A percentile compares a stretch with the other conserved stretches of the same genome.
phyloP scores from a whole-genome alignment of 2,113 vertebrate genomes.

The Dipodomys spectabilis region DNA sequence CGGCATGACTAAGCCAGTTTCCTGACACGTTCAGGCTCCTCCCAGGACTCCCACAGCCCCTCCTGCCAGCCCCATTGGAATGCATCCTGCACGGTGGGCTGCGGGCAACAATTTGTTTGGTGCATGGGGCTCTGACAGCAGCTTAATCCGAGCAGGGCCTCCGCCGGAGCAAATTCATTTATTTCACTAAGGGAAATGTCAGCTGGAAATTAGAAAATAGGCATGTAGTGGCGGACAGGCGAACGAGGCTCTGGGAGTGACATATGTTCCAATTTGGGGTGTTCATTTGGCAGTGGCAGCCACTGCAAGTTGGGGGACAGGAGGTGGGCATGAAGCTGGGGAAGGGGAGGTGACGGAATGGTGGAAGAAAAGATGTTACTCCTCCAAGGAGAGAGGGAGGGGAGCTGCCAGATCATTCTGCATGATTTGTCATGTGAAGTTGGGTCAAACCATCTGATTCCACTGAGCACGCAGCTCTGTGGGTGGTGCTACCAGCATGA shows the following conservation, averaged over 20 bases:
- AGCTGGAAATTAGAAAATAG: conserved; percentile 89
- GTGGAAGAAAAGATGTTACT: background rate
- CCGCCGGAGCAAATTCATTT: conserved; percentile 90
- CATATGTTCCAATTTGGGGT: conserved; percentile 69
- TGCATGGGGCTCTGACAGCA: conserved; percentile 89
- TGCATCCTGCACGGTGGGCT: conserved; percentile 85
- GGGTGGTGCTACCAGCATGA: too few relatives aligned
- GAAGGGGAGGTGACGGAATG: background rate
- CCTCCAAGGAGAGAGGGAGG: background rate
- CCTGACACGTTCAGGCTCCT: conserved; percentile 11
- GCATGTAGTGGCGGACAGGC: conserved; percentile 75
- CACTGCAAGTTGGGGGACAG: background rate
- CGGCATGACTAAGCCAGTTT: conserved; percentile 78
- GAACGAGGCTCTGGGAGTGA: conserved; percentile 68
- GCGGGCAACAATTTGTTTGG: conserved; percentile 92
- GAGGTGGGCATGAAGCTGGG: background rate
- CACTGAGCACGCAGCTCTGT: background rate
- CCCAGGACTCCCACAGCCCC: conserved; percentile 22
- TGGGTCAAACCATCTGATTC: background rate
- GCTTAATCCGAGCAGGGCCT: conserved; percentile 89
- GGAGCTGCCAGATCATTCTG: background rate
- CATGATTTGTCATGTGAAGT: background rate
- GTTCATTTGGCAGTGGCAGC: background rate
- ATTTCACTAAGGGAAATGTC: conserved; percentile 89
- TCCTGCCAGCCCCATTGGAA: conserved; percentile 87